A percentile compares a stretch with the other conserved stretches of the same genome.
phyloP scores from a whole-genome alignment of 2,113 vertebrate genomes.

The Ascaphus truei region DNA sequence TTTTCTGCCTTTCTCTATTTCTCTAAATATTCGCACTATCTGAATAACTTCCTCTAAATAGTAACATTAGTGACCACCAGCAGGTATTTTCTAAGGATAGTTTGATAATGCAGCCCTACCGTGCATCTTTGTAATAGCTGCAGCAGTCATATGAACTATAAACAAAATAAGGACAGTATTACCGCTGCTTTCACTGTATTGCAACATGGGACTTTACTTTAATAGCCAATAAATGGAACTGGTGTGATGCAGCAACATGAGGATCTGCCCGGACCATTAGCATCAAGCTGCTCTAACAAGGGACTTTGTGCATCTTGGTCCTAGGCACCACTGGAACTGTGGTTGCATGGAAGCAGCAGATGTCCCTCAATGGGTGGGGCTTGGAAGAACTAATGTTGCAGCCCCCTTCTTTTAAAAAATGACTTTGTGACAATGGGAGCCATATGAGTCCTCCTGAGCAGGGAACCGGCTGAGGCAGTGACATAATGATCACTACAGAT shows the following conservation, averaged over 20 bases:
- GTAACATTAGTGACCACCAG: no score
- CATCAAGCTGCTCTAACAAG: neutral
- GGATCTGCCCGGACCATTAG: neutral
- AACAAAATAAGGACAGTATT: no score
- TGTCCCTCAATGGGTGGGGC: constrained; percentile 5
- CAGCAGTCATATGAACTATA: no score
- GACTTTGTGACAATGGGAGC: constrained; percentile 25
- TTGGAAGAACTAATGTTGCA: neutral
- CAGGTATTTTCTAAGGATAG: no score
- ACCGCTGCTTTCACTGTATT: no score
- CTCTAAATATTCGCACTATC: no score
- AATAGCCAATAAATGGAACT: neutral
- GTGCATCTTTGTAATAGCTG: no score
- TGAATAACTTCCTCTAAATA: no score
- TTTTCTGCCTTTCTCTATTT: no score
- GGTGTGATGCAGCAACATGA: neutral
- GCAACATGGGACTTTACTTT: neutral
- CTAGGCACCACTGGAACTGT: neutral
- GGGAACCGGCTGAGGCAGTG: constrained; percentile 15
- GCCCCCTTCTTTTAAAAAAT: constrained; percentile 6
- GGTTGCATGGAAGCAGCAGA: neutral
- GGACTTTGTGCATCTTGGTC: neutral
- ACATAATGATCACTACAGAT: constrained; percentile 35
- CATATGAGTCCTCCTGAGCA: constrained; percentile 25
- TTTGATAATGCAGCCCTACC: no score